These are phyloP conservation scores for Isurus oxyrinchus DNA, from an alignment of 2,113 vertebrate species.

Conservation along the genomic window DNA sequence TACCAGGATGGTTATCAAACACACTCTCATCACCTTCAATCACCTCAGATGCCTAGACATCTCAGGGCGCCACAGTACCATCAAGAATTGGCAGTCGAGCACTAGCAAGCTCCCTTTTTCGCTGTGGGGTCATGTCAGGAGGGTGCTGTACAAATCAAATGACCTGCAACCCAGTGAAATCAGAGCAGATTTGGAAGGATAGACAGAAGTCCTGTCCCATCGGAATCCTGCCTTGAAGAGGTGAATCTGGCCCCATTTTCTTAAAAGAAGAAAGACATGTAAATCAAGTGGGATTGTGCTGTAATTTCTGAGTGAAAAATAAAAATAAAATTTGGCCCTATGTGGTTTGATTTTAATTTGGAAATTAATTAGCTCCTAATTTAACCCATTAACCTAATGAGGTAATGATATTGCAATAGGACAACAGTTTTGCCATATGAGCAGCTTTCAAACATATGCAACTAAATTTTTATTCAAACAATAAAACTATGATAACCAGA, in stretches of 20 bases:
- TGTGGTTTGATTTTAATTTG: slow-evolving; percentile 6
- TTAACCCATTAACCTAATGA: slow-evolving; percentile 36
- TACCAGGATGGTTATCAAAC: not conserved
- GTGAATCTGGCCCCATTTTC: not conserved
- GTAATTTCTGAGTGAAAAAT: not conserved
- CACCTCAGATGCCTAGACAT: too few species aligned
- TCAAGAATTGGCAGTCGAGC: not conserved
- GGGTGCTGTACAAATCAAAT: not conserved
- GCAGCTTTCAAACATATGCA: not conserved
- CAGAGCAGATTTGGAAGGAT: not conserved
- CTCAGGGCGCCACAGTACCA: not conserved
- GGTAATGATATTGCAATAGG: not conserved
- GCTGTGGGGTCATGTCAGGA: not conserved
- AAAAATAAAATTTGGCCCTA: not conserved
- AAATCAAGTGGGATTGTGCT: not conserved
- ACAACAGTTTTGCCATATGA: not conserved
- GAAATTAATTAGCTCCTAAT: slow-evolving; percentile 29
- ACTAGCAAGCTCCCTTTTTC: not conserved
- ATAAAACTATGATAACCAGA: not conserved
- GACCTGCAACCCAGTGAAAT: not conserved
- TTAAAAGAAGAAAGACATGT: not conserved
- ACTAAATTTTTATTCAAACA: not conserved
- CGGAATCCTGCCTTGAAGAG: not conserved
- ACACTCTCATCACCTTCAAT: not conserved
- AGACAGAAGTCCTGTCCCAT: not conserved